A percentile compares a stretch with the other conserved stretches of the same genome.
phyloP scores from a whole-genome alignment of 1,140 invertebrate genomes.

The Sogatella furcifera region DNA sequence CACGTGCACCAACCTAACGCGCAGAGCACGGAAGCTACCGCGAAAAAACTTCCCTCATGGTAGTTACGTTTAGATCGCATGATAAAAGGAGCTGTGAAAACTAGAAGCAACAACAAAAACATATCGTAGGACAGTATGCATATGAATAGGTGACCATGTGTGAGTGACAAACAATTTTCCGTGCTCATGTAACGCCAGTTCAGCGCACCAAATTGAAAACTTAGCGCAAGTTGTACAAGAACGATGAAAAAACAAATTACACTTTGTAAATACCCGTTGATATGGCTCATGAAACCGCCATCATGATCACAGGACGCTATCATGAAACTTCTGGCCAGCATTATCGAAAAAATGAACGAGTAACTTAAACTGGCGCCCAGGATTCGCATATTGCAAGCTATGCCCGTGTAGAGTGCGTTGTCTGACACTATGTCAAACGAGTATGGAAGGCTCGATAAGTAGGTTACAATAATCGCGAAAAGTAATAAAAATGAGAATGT shows the following conservation, averaged over 20 bases:
- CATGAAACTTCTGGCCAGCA: constrained; percentile 44
- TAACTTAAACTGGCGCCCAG: constrained; percentile 41
- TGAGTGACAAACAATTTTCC: constrained; percentile 22
- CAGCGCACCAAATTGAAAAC: constrained; percentile 30
- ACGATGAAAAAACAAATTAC: constrained; percentile 44
- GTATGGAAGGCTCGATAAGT: constrained; percentile 41
- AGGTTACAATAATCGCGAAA: constrained; percentile 37
- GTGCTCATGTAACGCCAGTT: constrained; percentile 28
- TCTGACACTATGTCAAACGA: constrained; percentile 15
- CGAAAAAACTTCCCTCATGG: constrained; percentile 43
- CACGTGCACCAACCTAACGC: constrained; percentile 40
- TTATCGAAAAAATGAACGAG: constrained; percentile 41
- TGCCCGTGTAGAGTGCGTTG: constrained; percentile 5
- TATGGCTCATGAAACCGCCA: constrained; percentile 44
- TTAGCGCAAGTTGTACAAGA: constrained; percentile 38
- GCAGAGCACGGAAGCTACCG: constrained; percentile 36
- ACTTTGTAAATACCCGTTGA: constrained; percentile 46
- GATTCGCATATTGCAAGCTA: constrained; percentile 37
- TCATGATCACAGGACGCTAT: constrained; percentile 41
- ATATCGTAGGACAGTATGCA: constrained; percentile 38
- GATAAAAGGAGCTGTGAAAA: constrained; percentile 40
- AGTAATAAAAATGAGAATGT: constrained; percentile 40
- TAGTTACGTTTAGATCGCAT: constrained; percentile 44
- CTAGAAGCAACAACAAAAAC: constrained; percentile 39
- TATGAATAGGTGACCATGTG: constrained; percentile 18